Evolutionary conservation across 1,140 invertebrate genomes (phyloP), one percentile per base, ranked within the genome.

Genomic region (Odontomachus brunneus): DNA sequence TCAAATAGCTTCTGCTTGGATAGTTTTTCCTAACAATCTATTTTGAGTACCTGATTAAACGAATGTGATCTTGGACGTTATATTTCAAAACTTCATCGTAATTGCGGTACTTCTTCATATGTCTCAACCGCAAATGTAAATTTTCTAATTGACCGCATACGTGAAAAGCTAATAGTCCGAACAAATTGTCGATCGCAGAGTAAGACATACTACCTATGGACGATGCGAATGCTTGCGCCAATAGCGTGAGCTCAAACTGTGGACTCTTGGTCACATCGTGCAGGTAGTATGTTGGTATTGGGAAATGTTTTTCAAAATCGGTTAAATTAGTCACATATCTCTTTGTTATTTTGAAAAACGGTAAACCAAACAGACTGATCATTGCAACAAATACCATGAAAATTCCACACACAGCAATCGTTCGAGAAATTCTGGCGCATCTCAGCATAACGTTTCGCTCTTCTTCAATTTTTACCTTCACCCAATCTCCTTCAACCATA

Each of bases 401-500:
- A 3, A 2, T 22, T 62, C 55, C 33, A 0, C 72, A 60, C 17
- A 57, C 22, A 5, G 33, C 59, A 5, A 63, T 7, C 5, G 1
- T 33, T 9, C 44, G 71, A n/a, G 17, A 24, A 1, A 75, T 66
- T 14, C 3, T 49, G 12, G 76, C 60, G n/a, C 17, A 51, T 15
- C 17, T 69, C 60, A 73, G 19, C 67, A 73, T 73, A 2, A 84
- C 51, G 15, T 1, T 26, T 84, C 44, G 33, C 4, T 82, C 60
- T 7, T 44, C 22, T 19, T 82, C 24, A 17, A 66, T 57, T n/a
- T 84, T 82, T 2, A 15, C 19, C 26, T 19, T 84, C 11, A 22
- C 59, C 83, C 80, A 84, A 19, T 84, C 83, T 17, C 53, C 51
- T 0, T 60, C 26, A 0, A 84, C 62, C 80, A 82, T 74, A 12